Conservation (phyloP, 2,888 invertebrate species). For the Thumatha senex region DNA sequence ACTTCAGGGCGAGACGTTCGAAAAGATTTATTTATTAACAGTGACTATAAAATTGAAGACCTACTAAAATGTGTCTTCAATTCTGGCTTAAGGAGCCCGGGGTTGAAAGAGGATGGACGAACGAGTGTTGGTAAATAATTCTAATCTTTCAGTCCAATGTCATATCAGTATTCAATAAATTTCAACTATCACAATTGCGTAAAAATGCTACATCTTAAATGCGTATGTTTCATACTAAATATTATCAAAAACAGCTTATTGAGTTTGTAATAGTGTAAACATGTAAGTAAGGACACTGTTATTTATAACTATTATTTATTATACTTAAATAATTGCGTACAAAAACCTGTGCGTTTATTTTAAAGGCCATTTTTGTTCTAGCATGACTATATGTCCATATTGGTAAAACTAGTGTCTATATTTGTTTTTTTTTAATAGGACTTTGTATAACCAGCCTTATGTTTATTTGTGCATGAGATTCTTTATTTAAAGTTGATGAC, state of each 20-base stretch:
- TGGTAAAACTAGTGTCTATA: constrained; percentile 18
- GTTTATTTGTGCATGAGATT: constrained; percentile 28
- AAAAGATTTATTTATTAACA: too few relatives aligned
- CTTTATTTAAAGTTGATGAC: not conserved
- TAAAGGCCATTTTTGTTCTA: constrained; percentile 46
- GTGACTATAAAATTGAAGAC: too few relatives aligned
- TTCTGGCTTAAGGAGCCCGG: too few relatives aligned
- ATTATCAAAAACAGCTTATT: constrained; percentile 37
- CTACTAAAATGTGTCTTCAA: too few relatives aligned
- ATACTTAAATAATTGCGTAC: constrained; percentile 41
- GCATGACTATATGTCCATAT: constrained; percentile 46
- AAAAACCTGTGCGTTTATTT: constrained; percentile 47
- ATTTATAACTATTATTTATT: constrained; percentile 35
- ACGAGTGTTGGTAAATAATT: not conserved
- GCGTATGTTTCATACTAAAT: constrained; percentile 46
- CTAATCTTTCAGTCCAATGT: constrained; percentile 3
- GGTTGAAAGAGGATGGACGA: too few relatives aligned
- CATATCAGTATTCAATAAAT: constrained; percentile 38
- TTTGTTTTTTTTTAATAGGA: constrained; percentile 12
- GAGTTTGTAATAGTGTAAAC: constrained; percentile 32
- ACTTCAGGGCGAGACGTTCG: too few relatives aligned
- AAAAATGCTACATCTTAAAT: constrained; percentile 68
- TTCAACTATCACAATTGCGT: constrained; percentile 59
- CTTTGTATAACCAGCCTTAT: constrained; percentile 18
- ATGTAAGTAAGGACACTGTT: constrained; percentile 52